Evolutionary conservation across 1,140 invertebrate genomes (phyloP).

Genomic region (Homalodisca vitripennis): DNA sequence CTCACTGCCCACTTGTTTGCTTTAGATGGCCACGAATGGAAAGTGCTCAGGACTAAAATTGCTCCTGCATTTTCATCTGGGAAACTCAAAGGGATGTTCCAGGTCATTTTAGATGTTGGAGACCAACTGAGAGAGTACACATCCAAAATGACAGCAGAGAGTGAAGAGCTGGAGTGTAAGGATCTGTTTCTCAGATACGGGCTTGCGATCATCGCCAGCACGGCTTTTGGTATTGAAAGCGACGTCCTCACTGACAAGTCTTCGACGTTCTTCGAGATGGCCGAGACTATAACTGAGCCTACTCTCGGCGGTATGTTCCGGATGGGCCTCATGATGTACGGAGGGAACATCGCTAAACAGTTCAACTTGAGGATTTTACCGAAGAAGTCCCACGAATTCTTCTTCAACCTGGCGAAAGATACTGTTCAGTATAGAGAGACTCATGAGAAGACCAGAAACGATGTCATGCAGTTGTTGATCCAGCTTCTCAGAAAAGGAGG

Average conservation of each 20-base stretch:
- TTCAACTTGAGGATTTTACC: constrained; percentile 2
- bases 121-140: constrained; percentile 15
- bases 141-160: background rate
- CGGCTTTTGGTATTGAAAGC: constrained; percentile 48
- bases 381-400: constrained; percentile 46
- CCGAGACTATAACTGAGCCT: constrained; percentile 10
- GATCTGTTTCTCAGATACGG: constrained; percentile 11
- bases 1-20: constrained; percentile 52
- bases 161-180: constrained; percentile 3
- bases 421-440: constrained; percentile 53
- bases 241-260: constrained; percentile 46
- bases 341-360: background rate
- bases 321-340: background rate
- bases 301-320: background rate
- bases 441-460: constrained; percentile 52
- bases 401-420: constrained; percentile 52
- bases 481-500: too few species aligned
- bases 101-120: constrained; percentile 50
- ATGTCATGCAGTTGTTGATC: constrained; percentile 56
- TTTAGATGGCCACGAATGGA: constrained; percentile 56
- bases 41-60: constrained; percentile 55
- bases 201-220: constrained; percentile 54
- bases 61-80: constrained; percentile 60
- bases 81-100: constrained; percentile 61
- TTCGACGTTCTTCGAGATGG: constrained; percentile 43